A percentile compares a stretch with the other conserved stretches of the same genome.
phyloP scores from a whole-genome alignment of 2,113 vertebrate species.

The Sapajus apella region DNA sequence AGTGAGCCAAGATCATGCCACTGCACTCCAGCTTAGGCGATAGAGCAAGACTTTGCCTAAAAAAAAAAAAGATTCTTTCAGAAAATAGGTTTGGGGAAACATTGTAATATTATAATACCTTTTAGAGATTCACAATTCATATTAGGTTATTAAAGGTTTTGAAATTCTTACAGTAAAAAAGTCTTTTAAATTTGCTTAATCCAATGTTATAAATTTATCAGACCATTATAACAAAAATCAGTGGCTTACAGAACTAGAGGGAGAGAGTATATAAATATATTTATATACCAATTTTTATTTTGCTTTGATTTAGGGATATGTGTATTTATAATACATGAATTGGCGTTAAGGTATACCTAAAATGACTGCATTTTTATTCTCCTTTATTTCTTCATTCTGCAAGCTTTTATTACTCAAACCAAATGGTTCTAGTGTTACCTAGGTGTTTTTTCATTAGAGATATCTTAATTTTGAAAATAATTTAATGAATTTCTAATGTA shows the following conservation, averaged over 20 bases:
- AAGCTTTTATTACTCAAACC: not conserved
- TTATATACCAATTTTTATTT: slow-evolving; percentile 36
- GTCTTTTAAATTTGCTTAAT: slow-evolving; percentile 1
- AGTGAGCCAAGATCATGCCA: too few species aligned
- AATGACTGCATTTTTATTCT: slow-evolving; percentile 16
- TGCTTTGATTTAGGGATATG: not conserved
- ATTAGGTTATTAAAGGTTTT: slow-evolving; percentile 18
- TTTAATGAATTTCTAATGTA: slow-evolving; percentile 37
- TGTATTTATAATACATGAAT: not conserved
- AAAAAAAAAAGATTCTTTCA: not conserved
- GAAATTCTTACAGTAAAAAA: slow-evolving; percentile 22
- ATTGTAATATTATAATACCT: not conserved
- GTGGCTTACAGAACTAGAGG: not conserved
- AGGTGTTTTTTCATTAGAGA: slow-evolving; percentile 2
- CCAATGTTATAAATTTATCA: not conserved
- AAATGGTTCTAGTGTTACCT: not conserved
- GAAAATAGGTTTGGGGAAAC: not conserved
- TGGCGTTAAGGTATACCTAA: not conserved
- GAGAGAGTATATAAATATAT: not conserved
- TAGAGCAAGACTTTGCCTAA: too few species aligned
- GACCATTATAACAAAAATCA: not conserved
- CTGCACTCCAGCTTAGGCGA: too few species aligned
- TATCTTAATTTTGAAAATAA: slow-evolving; percentile 41
- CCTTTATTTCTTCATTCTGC: not conserved
- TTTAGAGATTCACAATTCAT: not conserved